Conservation (phyloP, 2,113 vertebrate species). For the Hypomesus transpacificus region DNA sequence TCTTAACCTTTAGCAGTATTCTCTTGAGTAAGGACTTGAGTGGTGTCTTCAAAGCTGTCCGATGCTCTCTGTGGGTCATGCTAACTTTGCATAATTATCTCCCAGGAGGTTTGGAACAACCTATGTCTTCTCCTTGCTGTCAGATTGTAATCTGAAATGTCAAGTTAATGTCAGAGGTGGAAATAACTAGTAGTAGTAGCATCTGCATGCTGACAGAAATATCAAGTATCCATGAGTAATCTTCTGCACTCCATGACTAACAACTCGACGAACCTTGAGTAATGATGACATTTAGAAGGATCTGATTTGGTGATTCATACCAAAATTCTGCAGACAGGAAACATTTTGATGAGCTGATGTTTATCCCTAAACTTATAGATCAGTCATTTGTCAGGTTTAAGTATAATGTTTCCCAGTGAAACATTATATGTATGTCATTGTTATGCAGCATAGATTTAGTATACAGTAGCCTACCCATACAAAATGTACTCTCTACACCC, state of each 20-base stretch:
- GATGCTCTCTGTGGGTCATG: not conserved
- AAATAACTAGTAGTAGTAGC: slow-evolving; percentile 1
- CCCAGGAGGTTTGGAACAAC: not conserved
- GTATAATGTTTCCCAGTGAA: too few relatives aligned
- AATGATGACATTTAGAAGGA: not conserved
- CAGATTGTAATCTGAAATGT: slow-evolving; percentile 4
- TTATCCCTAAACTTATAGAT: too few relatives aligned
- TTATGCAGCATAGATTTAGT: too few relatives aligned
- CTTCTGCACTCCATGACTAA: not conserved
- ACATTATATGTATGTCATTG: too few relatives aligned
- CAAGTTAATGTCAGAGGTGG: slow-evolving; percentile 1
- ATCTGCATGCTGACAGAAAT: not conserved
- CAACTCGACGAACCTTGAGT: not conserved
- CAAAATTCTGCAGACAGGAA: not conserved
- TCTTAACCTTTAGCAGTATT: too few relatives aligned
- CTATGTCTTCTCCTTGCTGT: not conserved
- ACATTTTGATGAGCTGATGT: too few relatives aligned
- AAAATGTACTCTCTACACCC: too few relatives aligned
- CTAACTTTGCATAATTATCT: not conserved
- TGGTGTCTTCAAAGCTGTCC: too few relatives aligned
- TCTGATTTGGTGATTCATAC: not conserved
- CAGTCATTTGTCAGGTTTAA: too few relatives aligned
- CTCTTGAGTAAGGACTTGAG: too few relatives aligned
- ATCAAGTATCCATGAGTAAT: not conserved
- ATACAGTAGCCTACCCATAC: too few relatives aligned